These are phyloP conservation scores for Lysandra bellargus DNA, from an alignment of 2,888 invertebrate genomes.

Conservation along the genomic window DNA sequence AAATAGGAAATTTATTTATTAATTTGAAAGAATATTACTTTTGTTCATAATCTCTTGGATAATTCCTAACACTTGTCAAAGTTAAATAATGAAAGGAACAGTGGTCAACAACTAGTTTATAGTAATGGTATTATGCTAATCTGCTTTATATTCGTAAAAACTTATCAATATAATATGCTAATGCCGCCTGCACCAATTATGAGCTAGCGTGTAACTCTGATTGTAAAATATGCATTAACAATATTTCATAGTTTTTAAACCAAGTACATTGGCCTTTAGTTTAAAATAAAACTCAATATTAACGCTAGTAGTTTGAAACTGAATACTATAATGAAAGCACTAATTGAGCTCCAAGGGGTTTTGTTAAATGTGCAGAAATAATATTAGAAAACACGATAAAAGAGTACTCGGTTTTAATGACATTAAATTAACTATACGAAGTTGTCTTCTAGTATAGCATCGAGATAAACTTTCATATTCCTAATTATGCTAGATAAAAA, in stretches of 20 bases:
- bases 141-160: not conserved
- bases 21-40: not conserved
- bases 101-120: not conserved
- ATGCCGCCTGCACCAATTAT: slow-evolving; percentile 24
- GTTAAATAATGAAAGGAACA: not conserved
- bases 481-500: too few relatives aligned
- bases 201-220: slow-evolving; percentile 12
- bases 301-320: not conserved
- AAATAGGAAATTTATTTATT: too few relatives aligned
- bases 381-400: not conserved
- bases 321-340: not conserved
- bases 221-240: not conserved
- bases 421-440: too few relatives aligned
- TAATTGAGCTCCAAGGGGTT: not conserved
- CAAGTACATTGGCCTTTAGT: not conserved
- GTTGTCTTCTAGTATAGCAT: too few relatives aligned
- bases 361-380: not conserved
- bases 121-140: not conserved
- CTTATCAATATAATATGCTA: not conserved
- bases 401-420: too few relatives aligned
- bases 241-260: not conserved
- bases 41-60: not conserved
- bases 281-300: not conserved
- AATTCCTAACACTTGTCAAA: not conserved
- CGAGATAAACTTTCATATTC: too few relatives aligned